Evolutionary conservation across 2,888 invertebrate species (phyloP).

Genomic region (Osedax frankpressi): DNA sequence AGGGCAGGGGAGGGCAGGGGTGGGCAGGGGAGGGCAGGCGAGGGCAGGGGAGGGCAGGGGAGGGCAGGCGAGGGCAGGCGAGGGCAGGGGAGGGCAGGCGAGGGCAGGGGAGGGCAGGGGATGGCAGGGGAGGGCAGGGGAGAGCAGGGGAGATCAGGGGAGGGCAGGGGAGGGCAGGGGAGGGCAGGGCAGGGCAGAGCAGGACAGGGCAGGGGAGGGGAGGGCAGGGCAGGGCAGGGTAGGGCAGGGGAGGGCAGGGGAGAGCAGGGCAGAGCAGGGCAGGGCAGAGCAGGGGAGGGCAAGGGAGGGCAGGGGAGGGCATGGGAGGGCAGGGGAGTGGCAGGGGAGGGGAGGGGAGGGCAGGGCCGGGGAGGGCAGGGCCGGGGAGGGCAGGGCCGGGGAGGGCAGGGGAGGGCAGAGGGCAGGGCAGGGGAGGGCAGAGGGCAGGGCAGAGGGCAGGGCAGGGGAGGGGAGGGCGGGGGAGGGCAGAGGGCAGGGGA

Average conservation of each 20-base stretch:
- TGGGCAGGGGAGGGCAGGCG: neutral
- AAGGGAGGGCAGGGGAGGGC: too few species aligned
- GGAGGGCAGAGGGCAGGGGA: neutral
- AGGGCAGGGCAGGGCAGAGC: constrained; percentile 2
- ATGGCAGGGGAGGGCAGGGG: neutral
- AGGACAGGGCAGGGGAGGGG: constrained; percentile 2
- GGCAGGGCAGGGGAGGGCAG: constrained; percentile 4
- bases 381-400: too few species aligned
- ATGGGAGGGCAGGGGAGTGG: too few species aligned
- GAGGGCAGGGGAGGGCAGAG: too few species aligned
- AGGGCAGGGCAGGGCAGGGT: constrained; percentile 2
- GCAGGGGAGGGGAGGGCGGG: neutral
- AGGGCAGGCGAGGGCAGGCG: neutral
- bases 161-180: constrained; percentile 4
- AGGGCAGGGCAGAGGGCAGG: neutral
- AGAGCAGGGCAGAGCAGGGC: neutral
- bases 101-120: too few species aligned
- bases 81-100: neutral
- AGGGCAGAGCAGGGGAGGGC: neutral
- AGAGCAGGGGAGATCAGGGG: neutral
- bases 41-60: neutral
- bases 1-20: neutral
- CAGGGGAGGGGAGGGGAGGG: too few species aligned
- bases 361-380: too few species aligned
- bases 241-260: neutral